These are phyloP conservation scores for Neodiprion virginianus DNA, from an alignment of 1,140 invertebrate species.

Conservation along the genomic window DNA sequence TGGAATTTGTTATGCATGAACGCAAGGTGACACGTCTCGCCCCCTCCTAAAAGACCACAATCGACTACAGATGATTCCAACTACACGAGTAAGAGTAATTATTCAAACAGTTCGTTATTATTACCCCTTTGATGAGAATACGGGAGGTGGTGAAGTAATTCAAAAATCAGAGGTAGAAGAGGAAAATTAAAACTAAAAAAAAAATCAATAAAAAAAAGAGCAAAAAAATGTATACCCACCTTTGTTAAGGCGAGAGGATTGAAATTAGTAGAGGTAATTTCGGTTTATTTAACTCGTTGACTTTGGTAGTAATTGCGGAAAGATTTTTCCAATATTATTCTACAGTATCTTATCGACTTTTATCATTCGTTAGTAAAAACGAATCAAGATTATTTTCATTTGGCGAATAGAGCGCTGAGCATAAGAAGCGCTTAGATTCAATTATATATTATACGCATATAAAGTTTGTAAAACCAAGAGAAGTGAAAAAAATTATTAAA, in stretches of 20 bases:
- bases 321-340: slow-evolving; percentile 13
- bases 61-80: slow-evolving; percentile 23
- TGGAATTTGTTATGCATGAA: slow-evolving; percentile 65
- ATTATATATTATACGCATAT: slow-evolving; percentile 1
- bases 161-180: slow-evolving; percentile 29
- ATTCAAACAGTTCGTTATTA: slow-evolving; percentile 54
- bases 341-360: slow-evolving; percentile 4
- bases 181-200: slow-evolving; percentile 34
- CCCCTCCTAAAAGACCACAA: slow-evolving; percentile 43
- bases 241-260: not conserved
- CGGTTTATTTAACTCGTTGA: slow-evolving; percentile 22
- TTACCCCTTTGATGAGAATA: slow-evolving; percentile 44
- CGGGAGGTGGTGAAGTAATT: slow-evolving; percentile 35
- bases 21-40: slow-evolving; percentile 56
- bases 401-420: slow-evolving; percentile 11
- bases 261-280: slow-evolving; percentile 32
- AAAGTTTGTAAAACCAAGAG: slow-evolving; percentile 17
- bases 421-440: slow-evolving; percentile 12
- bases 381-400: slow-evolving; percentile 14
- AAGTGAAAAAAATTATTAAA: slow-evolving; percentile 9
- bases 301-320: slow-evolving; percentile 22
- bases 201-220: not conserved
- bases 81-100: slow-evolving; percentile 42
- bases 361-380: slow-evolving; percentile 11
- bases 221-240: not conserved